Evolutionary conservation across 1,140 invertebrate species (phyloP), one percentile per base, ranked within the genome.

Genomic region (Polypedilum pembai): DNA sequence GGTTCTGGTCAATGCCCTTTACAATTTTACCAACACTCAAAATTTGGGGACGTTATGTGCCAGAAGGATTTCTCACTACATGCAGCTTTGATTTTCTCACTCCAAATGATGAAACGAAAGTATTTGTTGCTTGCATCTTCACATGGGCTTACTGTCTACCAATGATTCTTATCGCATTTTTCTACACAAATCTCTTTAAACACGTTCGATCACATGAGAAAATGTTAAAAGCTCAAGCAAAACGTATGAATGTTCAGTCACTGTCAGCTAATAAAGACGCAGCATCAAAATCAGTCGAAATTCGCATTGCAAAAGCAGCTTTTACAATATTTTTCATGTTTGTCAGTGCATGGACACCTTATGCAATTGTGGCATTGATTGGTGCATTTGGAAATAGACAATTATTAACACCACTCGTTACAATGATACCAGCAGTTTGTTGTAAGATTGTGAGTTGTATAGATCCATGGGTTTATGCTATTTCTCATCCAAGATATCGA

Each of bases 181-280:
- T 89, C 78, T 92, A 92, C 79, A 87, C 85, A 0, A 87, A 88
- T 76, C 85, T 92, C 1, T 87, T 91, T 33, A 85, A 86, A 41
- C 91, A 92, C 74, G 84, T 85, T 0, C 85, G 87, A 0, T 84
- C 84, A 21, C 92, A 94, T 80, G 91, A 93, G 78, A 88, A 88
- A 78, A 91, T 93, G 87, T 85, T 94, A 66, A 84, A 86, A 63
- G 88, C 90, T 18, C 90, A 92, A 85, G 91, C 91, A 0, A 91
- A 91, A 81, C 92, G 91, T 79, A 93, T 92, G 91, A 93, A 93
- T 77, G 88, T 92, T 0, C 91, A 91, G 78, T 91, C 89, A 0
- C 79, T 93, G 4, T 85, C 88, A 10, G 86, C 87, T 0, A 90
- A 90, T 80, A 87, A 90, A 77, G 89, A 89, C 72, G 86, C 87